phyloP scores from a whole-genome alignment of 2,797 vertebrate species.

The Novumbra hubbsi region DNA sequence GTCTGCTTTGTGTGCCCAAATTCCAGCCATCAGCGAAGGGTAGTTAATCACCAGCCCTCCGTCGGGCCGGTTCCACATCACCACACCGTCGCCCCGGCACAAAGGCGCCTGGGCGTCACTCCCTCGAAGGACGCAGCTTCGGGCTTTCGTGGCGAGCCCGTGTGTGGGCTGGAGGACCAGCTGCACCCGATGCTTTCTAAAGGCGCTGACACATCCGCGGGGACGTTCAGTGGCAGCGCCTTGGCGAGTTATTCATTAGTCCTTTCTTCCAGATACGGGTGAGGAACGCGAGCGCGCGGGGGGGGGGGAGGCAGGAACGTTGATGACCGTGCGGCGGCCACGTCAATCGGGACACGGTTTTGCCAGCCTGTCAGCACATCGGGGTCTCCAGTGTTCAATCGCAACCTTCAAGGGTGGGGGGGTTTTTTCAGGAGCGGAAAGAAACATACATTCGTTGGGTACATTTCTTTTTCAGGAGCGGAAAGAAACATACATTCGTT shows the following conservation, averaged over 20 bases:
- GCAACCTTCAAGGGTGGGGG: slow-evolving; percentile 56
- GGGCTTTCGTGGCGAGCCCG: slow-evolving; percentile 47
- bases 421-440: slow-evolving; percentile 50
- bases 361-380: slow-evolving; percentile 46
- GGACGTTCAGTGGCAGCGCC: slow-evolving; percentile 36
- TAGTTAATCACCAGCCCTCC: slow-evolving; percentile 60
- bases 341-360: slow-evolving; percentile 47
- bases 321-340: slow-evolving; percentile 49
- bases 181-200: slow-evolving; percentile 42
- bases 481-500: slow-evolving; percentile 26
- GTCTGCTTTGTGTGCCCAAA: slow-evolving; percentile 39
- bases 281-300: slow-evolving; percentile 31
- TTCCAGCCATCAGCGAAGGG: slow-evolving; percentile 45
- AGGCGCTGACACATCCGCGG: slow-evolving; percentile 54
- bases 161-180: slow-evolving; percentile 55
- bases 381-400: slow-evolving; percentile 49
- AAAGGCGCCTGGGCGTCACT: slow-evolving; percentile 59
- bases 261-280: slow-evolving; percentile 39
- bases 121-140: slow-evolving; percentile 36
- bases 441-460: slow-evolving; percentile 51
- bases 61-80: slow-evolving; percentile 65
- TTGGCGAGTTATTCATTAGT: slow-evolving; percentile 49
- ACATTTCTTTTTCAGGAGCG: too few species aligned
- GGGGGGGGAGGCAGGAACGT: slow-evolving; percentile 32
- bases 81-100: slow-evolving; percentile 61